Evolutionary conservation across 2,888 invertebrate genomes (phyloP), one percentile per base, ranked within the genome.

Genomic region (Drosophila stalkeri): DNA sequence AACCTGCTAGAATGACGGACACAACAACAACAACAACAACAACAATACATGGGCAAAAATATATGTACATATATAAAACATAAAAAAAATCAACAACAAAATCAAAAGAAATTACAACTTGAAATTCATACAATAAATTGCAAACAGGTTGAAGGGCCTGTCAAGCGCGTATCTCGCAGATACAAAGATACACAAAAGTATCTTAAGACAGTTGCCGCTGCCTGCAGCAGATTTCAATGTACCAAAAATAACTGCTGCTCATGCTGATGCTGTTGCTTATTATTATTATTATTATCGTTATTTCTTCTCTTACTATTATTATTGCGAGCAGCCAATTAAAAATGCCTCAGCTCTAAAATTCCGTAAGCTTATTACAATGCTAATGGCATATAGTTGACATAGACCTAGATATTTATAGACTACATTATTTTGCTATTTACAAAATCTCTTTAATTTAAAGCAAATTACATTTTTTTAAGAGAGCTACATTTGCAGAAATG

Each of bases 101-200:
- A 72, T 64, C 65, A 82, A 81, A 85, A 86, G 85, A 85, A 85
- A 88, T 88, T 88, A 88, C 79, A 71, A 56, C 73, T 80, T 59
- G 79, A 80, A 60, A 68, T 64, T 71, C 64, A 55, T 71, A 77
- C 77, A 88, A 83, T 77, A 77, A 83, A 83, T 73, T 67, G 73
- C 66, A 72, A 80, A 77, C 79, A 80, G 80, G 79, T 80, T 80
- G 73, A 74, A 74, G 79, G 77, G 80, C 74, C 74, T 71, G 54
- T 47, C 57, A 23, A 18, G 57, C 43, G 56, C 52, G 63, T 35
- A 62, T 46, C 49, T 64, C 27, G 59, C n/a, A 70, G 56, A 46
- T 33, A 63, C 31, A 61, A 60, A 76, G 59, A 73, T 65, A 71
- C 54, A 49, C 16, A 47, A 60, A 62, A 62, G 61, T 73, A 73